phyloP scores from a whole-genome alignment of 2,113 vertebrate genomes.

The Gorsachius goisagi region DNA sequence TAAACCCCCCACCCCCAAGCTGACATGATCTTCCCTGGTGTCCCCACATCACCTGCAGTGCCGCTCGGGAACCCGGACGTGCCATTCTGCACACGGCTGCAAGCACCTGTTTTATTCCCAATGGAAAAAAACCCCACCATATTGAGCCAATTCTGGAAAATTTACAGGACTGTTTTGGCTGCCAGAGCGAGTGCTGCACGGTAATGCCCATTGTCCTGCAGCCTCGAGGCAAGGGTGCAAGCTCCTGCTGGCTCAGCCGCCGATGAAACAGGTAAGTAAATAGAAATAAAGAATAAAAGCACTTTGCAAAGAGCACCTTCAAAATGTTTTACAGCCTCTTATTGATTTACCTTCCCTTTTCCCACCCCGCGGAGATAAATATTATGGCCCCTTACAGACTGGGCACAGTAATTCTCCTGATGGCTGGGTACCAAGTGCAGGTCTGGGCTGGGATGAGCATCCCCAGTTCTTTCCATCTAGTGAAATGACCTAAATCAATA shows the following conservation, averaged over 20 bases:
- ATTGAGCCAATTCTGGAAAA: neutral
- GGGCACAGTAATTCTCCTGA: neutral
- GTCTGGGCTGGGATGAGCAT: neutral
- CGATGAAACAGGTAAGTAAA: rapidly evolving
- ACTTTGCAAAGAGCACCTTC: neutral
- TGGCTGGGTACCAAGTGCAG: rapidly evolving
- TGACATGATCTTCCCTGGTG: rapidly evolving
- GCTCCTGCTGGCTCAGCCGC: rapidly evolving
- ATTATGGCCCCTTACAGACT: neutral
- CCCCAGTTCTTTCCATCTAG: neutral
- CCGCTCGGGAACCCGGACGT: rapidly evolving
- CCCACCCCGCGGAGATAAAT: rapidly evolving
- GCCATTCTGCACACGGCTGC: rapidly evolving
- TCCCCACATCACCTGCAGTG: rapidly evolving
- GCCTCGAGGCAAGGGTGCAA: rapidly evolving
- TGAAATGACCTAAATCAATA: neutral
- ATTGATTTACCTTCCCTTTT: neutral
- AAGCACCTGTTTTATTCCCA: rapidly evolving
- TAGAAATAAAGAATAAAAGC: neutral
- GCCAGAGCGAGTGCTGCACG: rapidly evolving
- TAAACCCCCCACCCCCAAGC: neutral
- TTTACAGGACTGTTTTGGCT: rapidly evolving
- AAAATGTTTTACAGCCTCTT: neutral
- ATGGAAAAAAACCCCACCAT: neutral
- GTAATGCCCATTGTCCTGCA: rapidly evolving